Evolutionary conservation across 2,113 vertebrate genomes (phyloP).

Genomic region (Podarcis muralis): DNA sequence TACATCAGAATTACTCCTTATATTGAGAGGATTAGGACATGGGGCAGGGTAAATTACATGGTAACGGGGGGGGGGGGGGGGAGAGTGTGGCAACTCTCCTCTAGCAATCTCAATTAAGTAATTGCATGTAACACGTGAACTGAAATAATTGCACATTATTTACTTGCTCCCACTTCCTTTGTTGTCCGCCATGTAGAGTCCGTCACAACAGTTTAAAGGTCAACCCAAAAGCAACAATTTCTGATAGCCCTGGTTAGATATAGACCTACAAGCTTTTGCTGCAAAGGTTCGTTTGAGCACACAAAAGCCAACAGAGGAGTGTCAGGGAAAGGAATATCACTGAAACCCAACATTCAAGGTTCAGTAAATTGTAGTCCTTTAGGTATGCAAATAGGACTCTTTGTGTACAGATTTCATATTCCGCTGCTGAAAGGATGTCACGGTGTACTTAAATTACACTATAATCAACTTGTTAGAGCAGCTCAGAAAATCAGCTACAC

Average conservation of each 20-base stretch:
- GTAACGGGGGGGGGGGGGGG: too few relatives aligned
- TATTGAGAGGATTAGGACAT: background rate
- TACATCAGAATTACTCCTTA: background rate
- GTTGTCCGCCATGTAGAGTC: too few relatives aligned
- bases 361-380: background rate
- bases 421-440: background rate
- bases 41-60: background rate
- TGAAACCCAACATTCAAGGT: background rate
- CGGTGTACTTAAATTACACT: slow-evolving; percentile 1
- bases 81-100: background rate
- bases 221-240: slow-evolving; percentile 4
- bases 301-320: background rate
- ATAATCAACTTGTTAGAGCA: slow-evolving; percentile 15
- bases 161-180: too few relatives aligned
- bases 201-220: background rate
- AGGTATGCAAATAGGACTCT: background rate
- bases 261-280: background rate
- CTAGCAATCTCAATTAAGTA: background rate
- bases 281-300: background rate
- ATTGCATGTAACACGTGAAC: background rate
- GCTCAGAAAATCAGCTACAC: slow-evolving; percentile 1
- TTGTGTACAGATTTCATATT: slow-evolving; percentile 1
- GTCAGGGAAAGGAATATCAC: accelerated
- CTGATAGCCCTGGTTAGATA: background rate
- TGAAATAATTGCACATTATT: background rate